Conservation (phyloP, 2,888 invertebrate genomes). For the Tetramorium bicarinatum region DNA sequence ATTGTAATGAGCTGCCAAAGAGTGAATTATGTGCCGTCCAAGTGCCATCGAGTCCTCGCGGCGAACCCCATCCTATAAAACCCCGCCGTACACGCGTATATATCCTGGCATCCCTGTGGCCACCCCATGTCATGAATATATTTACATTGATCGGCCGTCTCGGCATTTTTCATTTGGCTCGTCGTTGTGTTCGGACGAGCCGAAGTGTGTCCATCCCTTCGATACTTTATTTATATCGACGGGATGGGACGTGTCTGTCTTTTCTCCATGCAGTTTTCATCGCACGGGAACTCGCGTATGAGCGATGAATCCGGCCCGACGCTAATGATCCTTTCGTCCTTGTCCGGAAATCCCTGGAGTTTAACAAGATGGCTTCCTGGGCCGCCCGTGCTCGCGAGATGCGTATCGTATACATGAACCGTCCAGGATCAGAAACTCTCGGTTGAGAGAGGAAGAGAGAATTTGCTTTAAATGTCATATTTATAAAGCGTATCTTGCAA, state of each 20-base stretch:
- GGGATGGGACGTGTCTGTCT: constrained; percentile 72
- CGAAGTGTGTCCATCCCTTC: constrained; percentile 73
- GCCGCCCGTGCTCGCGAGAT: constrained; percentile 8
- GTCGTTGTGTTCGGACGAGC: constrained; percentile 75
- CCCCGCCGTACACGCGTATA: constrained; percentile 62
- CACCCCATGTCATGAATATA: constrained; percentile 86
- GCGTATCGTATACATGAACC: background rate
- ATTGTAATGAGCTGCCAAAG: constrained; percentile 87
- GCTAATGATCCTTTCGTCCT: constrained; percentile 71
- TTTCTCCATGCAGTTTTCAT: constrained; percentile 72
- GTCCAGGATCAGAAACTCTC: background rate
- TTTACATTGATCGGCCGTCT: constrained; percentile 86
- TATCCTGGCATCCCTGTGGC: constrained; percentile 71
- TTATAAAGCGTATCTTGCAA: background rate
- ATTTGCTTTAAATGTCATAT: background rate
- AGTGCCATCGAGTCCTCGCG: constrained; percentile 83
- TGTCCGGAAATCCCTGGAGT: constrained; percentile 54
- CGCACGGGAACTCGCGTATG: constrained; percentile 59
- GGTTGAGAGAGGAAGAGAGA: background rate
- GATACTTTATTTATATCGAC: constrained; percentile 83
- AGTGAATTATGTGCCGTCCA: constrained; percentile 86
- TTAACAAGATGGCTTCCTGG: constrained; percentile 42
- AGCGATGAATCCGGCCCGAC: constrained; percentile 63
- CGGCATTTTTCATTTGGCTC: constrained; percentile 83
- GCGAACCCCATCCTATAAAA: constrained; percentile 78